Base-by-base conservation (phyloP, 2,797 vertebrate species). In the Cygnus olor region DNA sequence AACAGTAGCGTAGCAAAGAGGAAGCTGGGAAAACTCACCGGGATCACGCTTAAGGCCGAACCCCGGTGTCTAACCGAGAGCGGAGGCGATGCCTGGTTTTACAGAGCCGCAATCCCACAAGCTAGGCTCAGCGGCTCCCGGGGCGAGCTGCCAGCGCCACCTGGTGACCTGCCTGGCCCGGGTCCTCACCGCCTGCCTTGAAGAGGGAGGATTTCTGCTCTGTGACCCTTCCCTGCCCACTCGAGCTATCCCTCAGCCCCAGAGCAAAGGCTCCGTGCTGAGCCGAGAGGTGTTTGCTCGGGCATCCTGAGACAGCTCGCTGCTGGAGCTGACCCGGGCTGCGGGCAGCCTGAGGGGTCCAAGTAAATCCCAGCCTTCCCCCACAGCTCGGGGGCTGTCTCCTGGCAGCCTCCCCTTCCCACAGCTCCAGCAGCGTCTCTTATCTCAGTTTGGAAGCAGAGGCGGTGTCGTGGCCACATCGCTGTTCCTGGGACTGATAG, bases 171-270 rank as follows among this genome's bases (percentile, higher is more conserved):
- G 49, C 28, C 6, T 25, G 32, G 3, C 6, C 28, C 15, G 3
- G 32, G n/a, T 15, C 44, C 8, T 24, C 8, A 2, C 38, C 15
- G 88, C 63, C 10, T 3, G 14, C 36, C 21, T 27, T 4, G 0
- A 4, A 0, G 17, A 14, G 49, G 10, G 3, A 16, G 28, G 2
- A 2, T 4, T 54, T 4, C 53, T n/a, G 42, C n/a, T 4, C 18
- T 3, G 8, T 0, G 19, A 17, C 12, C 4, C 30, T 20, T 6
- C 11, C 0, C 21, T 1, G n/a, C 4, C 6, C 5, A 14, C 0
- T 6, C 15, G 2, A 9, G 19, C 28, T 25, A 4, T 3, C 24
- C 8, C 11, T 11, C 4, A 15, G 1, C 18, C 40, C 30, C 2
- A 2, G 9, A 22, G 49, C 40, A 6, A 13, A 17, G 63, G 18